These are phyloP conservation scores for Chinchilla lanigera DNA, from an alignment of 2,113 vertebrate species.

Conservation along the genomic window DNA sequence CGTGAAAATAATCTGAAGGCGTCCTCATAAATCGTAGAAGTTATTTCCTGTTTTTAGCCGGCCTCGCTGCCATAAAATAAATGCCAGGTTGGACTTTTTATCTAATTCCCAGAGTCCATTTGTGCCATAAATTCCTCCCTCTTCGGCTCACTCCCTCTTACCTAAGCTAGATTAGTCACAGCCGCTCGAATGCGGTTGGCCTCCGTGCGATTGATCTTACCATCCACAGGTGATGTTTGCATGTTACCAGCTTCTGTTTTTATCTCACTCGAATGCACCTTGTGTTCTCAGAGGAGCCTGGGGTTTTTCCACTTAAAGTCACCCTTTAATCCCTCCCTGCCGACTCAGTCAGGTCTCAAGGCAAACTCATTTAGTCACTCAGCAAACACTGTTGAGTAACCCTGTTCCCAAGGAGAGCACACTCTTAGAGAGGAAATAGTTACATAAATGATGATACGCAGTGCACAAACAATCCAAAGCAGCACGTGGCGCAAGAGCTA, in stretches of 20 bases:
- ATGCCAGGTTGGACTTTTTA: slow-evolving; percentile 28
- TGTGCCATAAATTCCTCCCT: not conserved
- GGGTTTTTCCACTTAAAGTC: not conserved
- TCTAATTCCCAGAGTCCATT: not conserved
- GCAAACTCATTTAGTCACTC: slow-evolving; percentile 8
- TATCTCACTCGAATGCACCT: not conserved
- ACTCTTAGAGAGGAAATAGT: slow-evolving; percentile 1
- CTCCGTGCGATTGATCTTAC: not conserved
- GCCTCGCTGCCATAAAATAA: slow-evolving; percentile 19
- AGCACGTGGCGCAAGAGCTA: slow-evolving; percentile 35
- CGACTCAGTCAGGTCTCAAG: slow-evolving; percentile 19
- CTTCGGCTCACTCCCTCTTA: not conserved
- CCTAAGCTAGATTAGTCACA: not conserved
- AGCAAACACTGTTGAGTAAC: slow-evolving; percentile 31
- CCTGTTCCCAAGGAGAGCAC: not conserved
- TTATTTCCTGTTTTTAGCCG: slow-evolving; percentile 60
- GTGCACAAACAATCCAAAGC: not conserved
- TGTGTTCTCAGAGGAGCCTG: not conserved
- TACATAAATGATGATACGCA: slow-evolving; percentile 15
- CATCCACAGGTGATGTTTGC: not conserved
- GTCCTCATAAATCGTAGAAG: slow-evolving; percentile 9
- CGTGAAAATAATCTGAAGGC: slow-evolving; percentile 51
- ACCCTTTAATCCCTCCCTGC: slow-evolving; percentile 22
- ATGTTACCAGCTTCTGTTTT: not conserved
- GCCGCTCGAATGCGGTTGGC: not conserved